Percentiles rank a stretch among this genome's conserved stretches.
Conservation (phyloP, 2,113 vertebrate genomes). For the Dipodomys ordii region DNA sequence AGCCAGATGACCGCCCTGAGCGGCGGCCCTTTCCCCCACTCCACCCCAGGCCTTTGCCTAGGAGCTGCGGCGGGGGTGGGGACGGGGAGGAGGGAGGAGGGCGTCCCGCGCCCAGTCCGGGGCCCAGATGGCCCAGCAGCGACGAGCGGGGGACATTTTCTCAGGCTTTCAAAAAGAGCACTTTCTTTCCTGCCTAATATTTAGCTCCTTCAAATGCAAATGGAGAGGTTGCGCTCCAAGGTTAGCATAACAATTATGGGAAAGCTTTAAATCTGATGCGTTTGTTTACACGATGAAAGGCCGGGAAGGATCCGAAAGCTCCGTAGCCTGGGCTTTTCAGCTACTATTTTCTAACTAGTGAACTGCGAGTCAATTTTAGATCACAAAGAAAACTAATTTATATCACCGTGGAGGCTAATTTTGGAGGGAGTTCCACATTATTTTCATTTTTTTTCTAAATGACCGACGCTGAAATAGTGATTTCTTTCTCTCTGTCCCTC, state of each 20-base stretch:
- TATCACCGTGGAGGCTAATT: conserved; percentile 89
- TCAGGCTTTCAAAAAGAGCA: conserved; percentile 97
- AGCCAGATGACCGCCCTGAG: conserved; percentile 85
- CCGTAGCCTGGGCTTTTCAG: conserved; percentile 89
- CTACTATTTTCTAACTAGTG: conserved; percentile 90
- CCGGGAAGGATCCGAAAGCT: conserved; percentile 89
- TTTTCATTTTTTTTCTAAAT: conserved; percentile 67
- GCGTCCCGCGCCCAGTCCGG: conserved; percentile 87
- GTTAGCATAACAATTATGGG: conserved; percentile 99
- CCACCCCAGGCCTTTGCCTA: conserved; percentile 84
- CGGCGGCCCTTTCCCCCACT: conserved; percentile 76
- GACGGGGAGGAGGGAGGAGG: conserved; percentile 72
- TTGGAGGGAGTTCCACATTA: conserved; percentile 87
- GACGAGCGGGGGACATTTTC: conserved; percentile 94
- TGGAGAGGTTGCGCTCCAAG: conserved; percentile 96
- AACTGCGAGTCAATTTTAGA: conserved; percentile 92
- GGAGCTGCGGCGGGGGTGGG: not conserved
- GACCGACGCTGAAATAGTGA: conserved; percentile 77
- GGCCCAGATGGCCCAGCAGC: conserved; percentile 95
- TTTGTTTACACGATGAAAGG: conserved; percentile 98
- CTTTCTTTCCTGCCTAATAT: conserved; percentile 99
- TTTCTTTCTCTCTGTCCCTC: conserved; percentile 57
- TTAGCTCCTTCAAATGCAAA: conserved; percentile 99
- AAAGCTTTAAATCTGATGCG: conserved; percentile 98
- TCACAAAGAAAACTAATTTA: conserved; percentile 92